phyloP scores from a whole-genome alignment of 2,113 vertebrate species.

The Pipra filicauda region DNA sequence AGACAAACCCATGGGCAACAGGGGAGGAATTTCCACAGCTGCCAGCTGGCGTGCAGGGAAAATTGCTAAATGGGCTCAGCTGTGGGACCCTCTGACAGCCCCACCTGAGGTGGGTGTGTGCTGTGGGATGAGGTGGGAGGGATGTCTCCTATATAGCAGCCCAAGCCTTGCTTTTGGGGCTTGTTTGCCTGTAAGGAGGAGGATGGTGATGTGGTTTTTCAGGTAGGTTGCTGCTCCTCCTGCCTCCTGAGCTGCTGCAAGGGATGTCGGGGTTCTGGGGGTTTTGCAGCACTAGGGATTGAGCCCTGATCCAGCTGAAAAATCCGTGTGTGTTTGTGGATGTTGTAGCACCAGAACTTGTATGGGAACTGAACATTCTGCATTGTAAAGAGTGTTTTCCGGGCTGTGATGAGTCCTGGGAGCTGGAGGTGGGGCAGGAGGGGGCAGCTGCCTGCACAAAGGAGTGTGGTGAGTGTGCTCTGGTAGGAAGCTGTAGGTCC shows the following conservation, averaged over 20 bases:
- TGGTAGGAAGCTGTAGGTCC: neutral
- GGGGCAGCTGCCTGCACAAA: neutral
- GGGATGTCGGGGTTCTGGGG: neutral
- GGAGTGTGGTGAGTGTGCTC: neutral
- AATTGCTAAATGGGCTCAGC: neutral
- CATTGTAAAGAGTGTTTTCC: neutral
- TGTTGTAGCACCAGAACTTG: neutral
- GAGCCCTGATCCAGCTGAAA: neutral
- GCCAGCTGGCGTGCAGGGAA: neutral
- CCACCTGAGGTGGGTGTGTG: neutral
- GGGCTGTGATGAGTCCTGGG: neutral
- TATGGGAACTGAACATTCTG: fast-evolving
- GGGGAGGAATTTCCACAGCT: neutral
- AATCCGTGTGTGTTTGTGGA: neutral
- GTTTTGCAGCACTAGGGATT: fast-evolving
- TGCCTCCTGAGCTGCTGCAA: neutral
- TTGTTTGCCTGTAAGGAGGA: neutral
- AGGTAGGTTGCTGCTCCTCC: neutral
- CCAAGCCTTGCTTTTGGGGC: fast-evolving
- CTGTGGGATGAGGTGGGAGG: neutral
- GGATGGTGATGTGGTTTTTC: neutral
- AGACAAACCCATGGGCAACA: neutral
- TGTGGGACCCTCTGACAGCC: neutral
- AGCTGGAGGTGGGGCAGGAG: neutral
- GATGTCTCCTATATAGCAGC: neutral